Evolutionary conservation across 30 jellyfish, hydroid and myxozoan species (phyloP), one percentile per base, ranked within the genome.

Genomic region (Aurelia aurita complex sp. Pacific): DNA sequence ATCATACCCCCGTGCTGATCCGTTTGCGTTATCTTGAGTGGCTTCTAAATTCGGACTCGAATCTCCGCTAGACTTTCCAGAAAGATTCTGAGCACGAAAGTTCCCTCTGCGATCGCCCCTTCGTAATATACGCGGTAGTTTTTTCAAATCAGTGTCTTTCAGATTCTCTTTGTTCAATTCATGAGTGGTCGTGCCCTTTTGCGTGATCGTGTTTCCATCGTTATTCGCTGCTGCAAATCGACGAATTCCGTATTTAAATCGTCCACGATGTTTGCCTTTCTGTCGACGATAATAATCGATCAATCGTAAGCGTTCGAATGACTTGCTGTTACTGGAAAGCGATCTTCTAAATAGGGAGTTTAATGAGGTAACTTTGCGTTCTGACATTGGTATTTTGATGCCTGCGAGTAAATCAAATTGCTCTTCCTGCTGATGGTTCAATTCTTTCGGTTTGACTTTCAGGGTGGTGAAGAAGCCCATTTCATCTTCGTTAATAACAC

Each of bases 401-500:
- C 93, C 93, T 7, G 84, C 87, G 66, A 73, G 16, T 57, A 35
- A 55, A 38, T 91, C 87, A 83, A 92, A 92, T 18, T 74, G 60
- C 50, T 87, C 98, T 34, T 63, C 81, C 68, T 87, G 96, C 36
- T 76, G 65, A 7, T 76, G 78, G 77, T 70, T 87, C 1, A 92
- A 83, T n/a, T 92, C 88, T 32, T 81, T 87, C 12, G 98, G 98
- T 81, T 82, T 87, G 76, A 92, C 91, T 34, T 90, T 80, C 23
- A 92, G 64, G 3, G 85, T 70, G 78, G 94, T 76, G 43, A 86
- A 83, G 67, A 80, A 92, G 2, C 46, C 77, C 88, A 92, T 63
- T 18, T 87, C 97, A 3, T 91, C 35, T n/a, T 87, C 92, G n/a
- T 73, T 55, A 32, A 77, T 57, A 2, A 38, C 38, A 23, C 91